Evolutionary conservation across 2,888 invertebrate genomes (phyloP).

Genomic region (Hyposoter dolosus): DNA sequence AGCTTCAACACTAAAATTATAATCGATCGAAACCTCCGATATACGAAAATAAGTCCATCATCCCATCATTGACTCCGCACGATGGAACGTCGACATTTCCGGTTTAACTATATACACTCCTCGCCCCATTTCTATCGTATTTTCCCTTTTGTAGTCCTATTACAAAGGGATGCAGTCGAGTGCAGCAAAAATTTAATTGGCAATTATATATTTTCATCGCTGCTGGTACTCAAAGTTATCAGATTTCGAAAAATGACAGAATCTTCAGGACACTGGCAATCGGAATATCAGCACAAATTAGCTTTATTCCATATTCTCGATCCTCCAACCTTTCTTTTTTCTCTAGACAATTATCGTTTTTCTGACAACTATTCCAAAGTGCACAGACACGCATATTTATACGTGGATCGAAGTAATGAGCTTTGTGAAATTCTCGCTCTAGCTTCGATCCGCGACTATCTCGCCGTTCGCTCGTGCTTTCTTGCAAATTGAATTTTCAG

Average conservation of each 20-base stretch:
- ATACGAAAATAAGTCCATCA: too few species aligned
- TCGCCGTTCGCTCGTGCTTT: slow-evolving; percentile 19
- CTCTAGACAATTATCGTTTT: slow-evolving; percentile 42
- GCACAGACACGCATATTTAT: neutral
- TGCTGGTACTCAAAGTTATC: neutral
- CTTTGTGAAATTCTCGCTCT: slow-evolving; percentile 17
- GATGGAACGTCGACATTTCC: slow-evolving; percentile 53
- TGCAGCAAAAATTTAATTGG: too few species aligned
- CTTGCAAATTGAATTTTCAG: slow-evolving; percentile 50
- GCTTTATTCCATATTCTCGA: neutral
- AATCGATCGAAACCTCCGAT: too few species aligned
- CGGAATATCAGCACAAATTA: neutral
- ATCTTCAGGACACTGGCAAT: neutral
- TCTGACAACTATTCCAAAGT: slow-evolving; percentile 44
- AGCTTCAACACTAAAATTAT: too few species aligned
- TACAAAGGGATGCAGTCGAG: too few species aligned
- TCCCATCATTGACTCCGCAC: too few species aligned
- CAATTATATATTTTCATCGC: neutral
- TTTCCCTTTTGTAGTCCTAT: too few species aligned
- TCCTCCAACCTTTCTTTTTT: slow-evolving; percentile 10
- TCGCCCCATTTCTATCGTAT: too few species aligned
- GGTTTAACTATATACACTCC: too few species aligned
- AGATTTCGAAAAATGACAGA: neutral
- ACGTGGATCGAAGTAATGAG: slow-evolving; percentile 25
- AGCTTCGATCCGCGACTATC: slow-evolving; percentile 18